phyloP scores from a whole-genome alignment of 2,888 invertebrate species.

The Spialia ferax region DNA sequence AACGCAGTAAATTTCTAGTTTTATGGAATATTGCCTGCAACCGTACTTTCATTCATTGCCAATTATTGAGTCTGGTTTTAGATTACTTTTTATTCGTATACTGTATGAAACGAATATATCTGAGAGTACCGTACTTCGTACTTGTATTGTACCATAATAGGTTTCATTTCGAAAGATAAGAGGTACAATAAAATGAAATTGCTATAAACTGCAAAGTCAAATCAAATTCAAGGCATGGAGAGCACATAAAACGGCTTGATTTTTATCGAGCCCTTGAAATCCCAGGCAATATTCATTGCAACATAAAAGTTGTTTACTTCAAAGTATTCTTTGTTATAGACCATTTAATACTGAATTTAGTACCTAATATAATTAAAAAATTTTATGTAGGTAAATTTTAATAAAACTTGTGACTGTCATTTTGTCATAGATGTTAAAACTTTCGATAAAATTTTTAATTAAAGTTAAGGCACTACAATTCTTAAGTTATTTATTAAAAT shows the following conservation, averaged over 20 bases:
- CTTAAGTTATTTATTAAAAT: no score
- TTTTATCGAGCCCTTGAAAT: slow-evolving; percentile 40
- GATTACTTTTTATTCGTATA: slow-evolving; percentile 11
- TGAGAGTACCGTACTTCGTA: slow-evolving; percentile 30
- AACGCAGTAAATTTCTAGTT: slow-evolving; percentile 14
- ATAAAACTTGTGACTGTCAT: neutral
- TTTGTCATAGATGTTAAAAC: neutral
- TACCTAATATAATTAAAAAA: neutral
- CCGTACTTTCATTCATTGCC: slow-evolving; percentile 18
- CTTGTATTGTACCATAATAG: slow-evolving; percentile 32
- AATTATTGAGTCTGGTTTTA: slow-evolving; percentile 34
- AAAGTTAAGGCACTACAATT: neutral
- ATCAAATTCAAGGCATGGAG: slow-evolving; percentile 40
- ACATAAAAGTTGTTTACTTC: slow-evolving; percentile 37
- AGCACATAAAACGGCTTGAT: slow-evolving; percentile 37
- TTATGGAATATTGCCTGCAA: slow-evolving; percentile 10
- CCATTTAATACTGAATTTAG: neutral
- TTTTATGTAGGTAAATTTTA: neutral
- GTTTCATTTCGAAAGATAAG: slow-evolving; percentile 37
- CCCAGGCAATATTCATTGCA: slow-evolving; percentile 36
- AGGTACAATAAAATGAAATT: slow-evolving; percentile 40
- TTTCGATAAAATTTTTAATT: neutral
- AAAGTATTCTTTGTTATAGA: slow-evolving; percentile 27
- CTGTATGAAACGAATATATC: slow-evolving; percentile 20
- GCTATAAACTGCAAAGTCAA: slow-evolving; percentile 41